phyloP scores from a whole-genome alignment of 2,797 vertebrate species.

The Halcyon leucocephala region DNA sequence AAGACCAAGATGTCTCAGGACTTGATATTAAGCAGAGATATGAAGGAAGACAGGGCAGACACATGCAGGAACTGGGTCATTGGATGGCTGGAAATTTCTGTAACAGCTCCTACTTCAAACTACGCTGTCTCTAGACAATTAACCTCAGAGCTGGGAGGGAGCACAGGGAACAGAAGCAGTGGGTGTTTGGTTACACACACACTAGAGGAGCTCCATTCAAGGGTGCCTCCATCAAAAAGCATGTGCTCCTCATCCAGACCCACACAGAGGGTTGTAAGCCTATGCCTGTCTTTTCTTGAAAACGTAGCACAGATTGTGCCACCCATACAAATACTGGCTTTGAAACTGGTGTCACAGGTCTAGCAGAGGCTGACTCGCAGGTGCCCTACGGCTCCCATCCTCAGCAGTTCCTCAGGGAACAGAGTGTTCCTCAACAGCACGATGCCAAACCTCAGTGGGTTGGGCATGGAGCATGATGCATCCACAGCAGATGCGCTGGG shows the following conservation, averaged over 20 bases:
- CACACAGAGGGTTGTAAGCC: background rate
- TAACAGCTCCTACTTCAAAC: background rate
- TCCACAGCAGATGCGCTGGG: background rate
- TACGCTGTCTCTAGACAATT: background rate
- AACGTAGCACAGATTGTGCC: background rate
- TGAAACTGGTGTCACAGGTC: background rate
- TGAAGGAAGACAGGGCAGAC: background rate
- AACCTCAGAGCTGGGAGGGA: background rate
- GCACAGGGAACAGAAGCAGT: background rate
- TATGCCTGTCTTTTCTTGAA: background rate
- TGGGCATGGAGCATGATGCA: background rate
- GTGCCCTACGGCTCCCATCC: background rate
- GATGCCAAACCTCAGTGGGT: background rate
- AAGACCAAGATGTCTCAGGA: background rate
- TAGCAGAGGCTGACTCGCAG: accelerated
- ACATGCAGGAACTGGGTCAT: background rate
- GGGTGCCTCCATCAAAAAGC: background rate
- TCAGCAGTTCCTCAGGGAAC: background rate
- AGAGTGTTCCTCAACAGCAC: background rate
- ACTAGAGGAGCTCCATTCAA: background rate
- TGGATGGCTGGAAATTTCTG: background rate
- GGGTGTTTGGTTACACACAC: background rate
- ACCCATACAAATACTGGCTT: background rate
- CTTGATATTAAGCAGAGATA: background rate
- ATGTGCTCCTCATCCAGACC: background rate